These are phyloP conservation scores for Meloe dianella DNA, from an alignment of 2,888 invertebrate species.

Conservation along the genomic window DNA sequence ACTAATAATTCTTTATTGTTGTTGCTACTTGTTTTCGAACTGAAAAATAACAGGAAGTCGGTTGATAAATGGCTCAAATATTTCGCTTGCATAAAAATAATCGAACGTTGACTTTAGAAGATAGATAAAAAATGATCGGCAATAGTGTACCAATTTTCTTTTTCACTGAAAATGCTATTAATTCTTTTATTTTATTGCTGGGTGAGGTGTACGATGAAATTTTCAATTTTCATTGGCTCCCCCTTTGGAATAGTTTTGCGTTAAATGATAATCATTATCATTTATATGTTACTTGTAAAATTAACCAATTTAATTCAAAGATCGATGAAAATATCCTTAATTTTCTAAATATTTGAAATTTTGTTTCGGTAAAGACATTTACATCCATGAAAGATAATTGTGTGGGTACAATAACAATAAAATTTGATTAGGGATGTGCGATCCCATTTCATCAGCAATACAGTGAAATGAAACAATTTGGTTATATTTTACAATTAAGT, in stretches of 20 bases:
- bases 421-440: slow-evolving; percentile 9
- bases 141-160: background rate
- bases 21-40: background rate
- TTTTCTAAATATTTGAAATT: slow-evolving; percentile 15
- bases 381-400: slow-evolving; percentile 6
- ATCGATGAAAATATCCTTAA: background rate
- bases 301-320: slow-evolving; percentile 6
- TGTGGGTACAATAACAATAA: slow-evolving; percentile 9
- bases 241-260: too few species aligned
- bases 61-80: background rate
- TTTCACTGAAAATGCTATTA: background rate
- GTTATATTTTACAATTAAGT: background rate
- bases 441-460: slow-evolving; percentile 3
- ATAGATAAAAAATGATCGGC: background rate
- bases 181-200: slow-evolving; percentile 8
- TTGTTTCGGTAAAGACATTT: slow-evolving; percentile 8
- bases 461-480: background rate
- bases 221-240: background rate
- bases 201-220: background rate
- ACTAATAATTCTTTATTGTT: background rate
- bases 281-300: background rate
- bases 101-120: background rate
- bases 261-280: slow-evolving; percentile 5
- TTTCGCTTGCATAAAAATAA: background rate
- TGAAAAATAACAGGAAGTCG: background rate